phyloP scores from a whole-genome alignment of 2,888 invertebrate genomes.

The Drosophila vallismaia region DNA sequence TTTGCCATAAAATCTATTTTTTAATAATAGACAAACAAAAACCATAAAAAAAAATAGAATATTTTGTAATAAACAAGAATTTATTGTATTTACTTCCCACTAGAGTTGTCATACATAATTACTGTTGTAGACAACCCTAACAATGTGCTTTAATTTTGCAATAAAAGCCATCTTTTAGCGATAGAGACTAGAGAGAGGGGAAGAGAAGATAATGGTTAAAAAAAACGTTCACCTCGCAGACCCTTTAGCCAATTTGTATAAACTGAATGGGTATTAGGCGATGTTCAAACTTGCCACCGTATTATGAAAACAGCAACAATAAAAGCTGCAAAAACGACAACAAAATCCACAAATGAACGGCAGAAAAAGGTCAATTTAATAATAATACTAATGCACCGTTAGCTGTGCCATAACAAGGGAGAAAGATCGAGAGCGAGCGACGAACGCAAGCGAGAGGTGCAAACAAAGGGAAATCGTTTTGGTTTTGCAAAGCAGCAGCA shows the following conservation, averaged over 20 bases:
- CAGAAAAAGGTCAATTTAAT: constrained; percentile 78
- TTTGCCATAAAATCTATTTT: no score
- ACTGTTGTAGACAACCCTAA: constrained; percentile 44
- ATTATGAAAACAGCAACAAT: constrained; percentile 25
- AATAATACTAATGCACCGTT: constrained; percentile 74
- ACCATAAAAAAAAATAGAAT: no score
- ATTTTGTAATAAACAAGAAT: no score
- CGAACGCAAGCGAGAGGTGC: constrained; percentile 29
- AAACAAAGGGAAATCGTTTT: constrained; percentile 2
- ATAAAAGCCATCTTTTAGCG: constrained; percentile 54
- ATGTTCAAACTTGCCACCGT: constrained; percentile 56
- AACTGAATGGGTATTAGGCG: constrained; percentile 54
- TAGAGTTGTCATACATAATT: no score
- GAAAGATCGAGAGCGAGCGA: constrained; percentile 5
- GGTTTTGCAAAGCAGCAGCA: neutral
- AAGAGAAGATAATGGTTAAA: constrained; percentile 31
- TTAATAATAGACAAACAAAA: no score
- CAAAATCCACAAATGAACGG: constrained; percentile 34
- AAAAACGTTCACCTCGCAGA: constrained; percentile 37
- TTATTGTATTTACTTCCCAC: no score
- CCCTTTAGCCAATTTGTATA: constrained; percentile 55
- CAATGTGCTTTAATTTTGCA: constrained; percentile 69
- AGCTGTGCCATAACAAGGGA: constrained; percentile 63
- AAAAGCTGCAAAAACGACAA: constrained; percentile 10
- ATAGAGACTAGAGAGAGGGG: neutral